These are phyloP conservation scores for Orussus abietinus DNA, from an alignment of 1,140 invertebrate genomes.

Conservation along the genomic window DNA sequence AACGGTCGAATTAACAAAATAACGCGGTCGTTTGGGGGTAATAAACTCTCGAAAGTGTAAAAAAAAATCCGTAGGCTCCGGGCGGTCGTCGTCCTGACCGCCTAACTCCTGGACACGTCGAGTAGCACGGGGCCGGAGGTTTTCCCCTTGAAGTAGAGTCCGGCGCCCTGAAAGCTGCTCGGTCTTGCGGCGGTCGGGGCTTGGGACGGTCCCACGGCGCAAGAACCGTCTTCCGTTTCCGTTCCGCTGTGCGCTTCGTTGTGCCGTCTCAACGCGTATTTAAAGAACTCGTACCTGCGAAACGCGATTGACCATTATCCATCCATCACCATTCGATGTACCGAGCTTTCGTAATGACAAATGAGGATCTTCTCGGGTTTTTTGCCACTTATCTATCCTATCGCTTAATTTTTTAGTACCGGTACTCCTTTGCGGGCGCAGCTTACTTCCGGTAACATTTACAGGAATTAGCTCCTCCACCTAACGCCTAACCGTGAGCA, in stretches of 20 bases:
- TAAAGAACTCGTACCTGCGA: constrained; percentile 66
- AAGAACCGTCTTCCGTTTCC: constrained; percentile 22
- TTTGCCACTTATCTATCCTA: too few species aligned
- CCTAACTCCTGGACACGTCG: constrained; percentile 46
- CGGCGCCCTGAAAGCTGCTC: constrained; percentile 43
- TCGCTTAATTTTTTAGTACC: too few species aligned
- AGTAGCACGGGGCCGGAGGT: constrained; percentile 40
- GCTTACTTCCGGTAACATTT: too few species aligned
- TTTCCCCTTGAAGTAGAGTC: constrained; percentile 47
- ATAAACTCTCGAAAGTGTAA: constrained; percentile 43
- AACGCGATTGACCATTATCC: too few species aligned
- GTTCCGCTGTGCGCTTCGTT: constrained; percentile 14
- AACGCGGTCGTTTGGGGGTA: constrained; percentile 33
- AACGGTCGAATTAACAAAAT: constrained; percentile 34
- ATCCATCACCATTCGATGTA: too few species aligned
- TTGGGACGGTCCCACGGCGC: constrained; percentile 19
- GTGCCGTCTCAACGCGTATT: constrained; percentile 58
- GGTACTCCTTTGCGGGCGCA: too few species aligned
- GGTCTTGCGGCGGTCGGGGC: constrained; percentile 18
- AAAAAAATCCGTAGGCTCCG: constrained; percentile 26
- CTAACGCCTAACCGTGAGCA: too few species aligned
- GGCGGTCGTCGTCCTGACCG: constrained; percentile 5
- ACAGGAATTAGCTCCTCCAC: too few species aligned
- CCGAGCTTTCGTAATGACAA: too few species aligned
- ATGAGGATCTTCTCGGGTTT: too few species aligned